Percentiles rank a stretch among this genome's conserved stretches.
phyloP scores from a whole-genome alignment of 1,140 invertebrate species.

The Tetragonula clypearis region DNA sequence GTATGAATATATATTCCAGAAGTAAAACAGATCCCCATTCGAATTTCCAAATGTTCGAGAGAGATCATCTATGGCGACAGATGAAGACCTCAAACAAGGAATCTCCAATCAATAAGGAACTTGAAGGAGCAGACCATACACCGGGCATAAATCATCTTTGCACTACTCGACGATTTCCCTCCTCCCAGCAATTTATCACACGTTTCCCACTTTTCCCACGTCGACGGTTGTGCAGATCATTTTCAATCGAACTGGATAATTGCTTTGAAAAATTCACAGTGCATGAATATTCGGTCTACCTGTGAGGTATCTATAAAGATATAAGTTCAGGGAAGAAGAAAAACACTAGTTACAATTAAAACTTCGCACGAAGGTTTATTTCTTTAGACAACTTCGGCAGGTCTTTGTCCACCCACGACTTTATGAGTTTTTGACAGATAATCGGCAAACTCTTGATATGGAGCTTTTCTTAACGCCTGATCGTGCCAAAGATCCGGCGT shows the following conservation, averaged over 20 bases:
- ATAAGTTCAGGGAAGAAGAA: neutral
- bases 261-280: slow-evolving; percentile 82
- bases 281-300: neutral
- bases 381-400: slow-evolving; percentile 74
- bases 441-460: slow-evolving; percentile 97
- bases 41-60: too few relatives aligned
- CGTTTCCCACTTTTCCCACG: too few relatives aligned
- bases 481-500: slow-evolving; percentile 99
- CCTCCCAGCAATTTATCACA: too few relatives aligned
- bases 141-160: too few relatives aligned
- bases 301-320: neutral
- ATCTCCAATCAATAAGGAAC: too few relatives aligned
- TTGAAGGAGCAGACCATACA: too few relatives aligned
- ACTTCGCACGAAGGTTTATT: slow-evolving; percentile 64
- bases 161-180: too few relatives aligned
- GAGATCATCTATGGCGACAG: too few relatives aligned
- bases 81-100: too few relatives aligned
- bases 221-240: too few relatives aligned
- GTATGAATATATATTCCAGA: too few relatives aligned
- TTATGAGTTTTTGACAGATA: slow-evolving; percentile 90
- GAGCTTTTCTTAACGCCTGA: slow-evolving; percentile 92
- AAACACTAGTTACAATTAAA: slow-evolving; percentile 3
- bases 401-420: slow-evolving; percentile 77
- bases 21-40: too few relatives aligned
- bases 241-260: slow-evolving; percentile 85